These are phyloP conservation scores for Sardinella longiceps DNA, from an alignment of 2,797 vertebrate genomes.

Conservation along the genomic window DNA sequence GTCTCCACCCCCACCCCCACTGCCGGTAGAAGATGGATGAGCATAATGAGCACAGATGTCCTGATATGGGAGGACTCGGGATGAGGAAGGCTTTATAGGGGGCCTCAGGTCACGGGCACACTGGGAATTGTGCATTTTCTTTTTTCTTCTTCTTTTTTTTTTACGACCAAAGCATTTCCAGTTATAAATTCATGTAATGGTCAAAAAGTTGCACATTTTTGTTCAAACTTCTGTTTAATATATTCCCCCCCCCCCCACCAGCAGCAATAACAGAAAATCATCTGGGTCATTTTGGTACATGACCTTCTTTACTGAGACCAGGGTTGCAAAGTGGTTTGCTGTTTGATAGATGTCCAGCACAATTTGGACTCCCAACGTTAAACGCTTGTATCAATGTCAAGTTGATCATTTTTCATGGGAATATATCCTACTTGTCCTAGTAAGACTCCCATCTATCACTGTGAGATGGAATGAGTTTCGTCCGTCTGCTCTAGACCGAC, in stretches of 20 bases:
- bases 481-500: slow-evolving; percentile 26
- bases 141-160: neutral
- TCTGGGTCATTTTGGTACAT: neutral
- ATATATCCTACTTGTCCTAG: slow-evolving; percentile 59
- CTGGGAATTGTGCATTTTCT: neutral
- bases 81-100: neutral
- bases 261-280: neutral
- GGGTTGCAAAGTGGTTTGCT: slow-evolving; percentile 10
- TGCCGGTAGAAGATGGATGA: slow-evolving; percentile 38
- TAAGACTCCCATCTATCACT: slow-evolving; percentile 59
- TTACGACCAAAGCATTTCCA: neutral
- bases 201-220: neutral
- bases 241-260: no score
- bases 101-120: neutral
- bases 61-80: neutral
- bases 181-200: neutral
- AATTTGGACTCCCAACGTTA: slow-evolving; percentile 56
- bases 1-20: neutral
- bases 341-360: slow-evolving; percentile 61
- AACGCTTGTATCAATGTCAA: slow-evolving; percentile 60
- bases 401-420: slow-evolving; percentile 59
- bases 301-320: neutral
- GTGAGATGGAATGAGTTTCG: slow-evolving; percentile 47
- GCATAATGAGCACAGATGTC: slow-evolving; percentile 23
- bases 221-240: neutral